Percentiles rank a stretch among this genome's conserved stretches.
phyloP scores from a whole-genome alignment of 2,888 invertebrate species.

The Allophyes oxyacanthae region DNA sequence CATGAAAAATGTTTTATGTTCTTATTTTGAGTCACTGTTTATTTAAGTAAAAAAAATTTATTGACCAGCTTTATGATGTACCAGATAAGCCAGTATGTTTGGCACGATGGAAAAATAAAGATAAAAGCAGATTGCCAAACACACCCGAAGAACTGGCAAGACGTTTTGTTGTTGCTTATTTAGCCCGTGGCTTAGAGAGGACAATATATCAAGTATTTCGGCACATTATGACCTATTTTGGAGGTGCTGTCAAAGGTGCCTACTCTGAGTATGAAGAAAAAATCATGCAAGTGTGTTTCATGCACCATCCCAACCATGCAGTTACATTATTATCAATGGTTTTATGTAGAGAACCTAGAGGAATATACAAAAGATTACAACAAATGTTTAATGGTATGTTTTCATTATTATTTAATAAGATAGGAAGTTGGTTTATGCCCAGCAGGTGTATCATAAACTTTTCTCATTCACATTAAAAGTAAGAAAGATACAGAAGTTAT shows the following conservation, averaged over 20 bases:
- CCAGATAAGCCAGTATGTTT: constrained; percentile 75
- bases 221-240: constrained; percentile 66
- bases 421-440: no score
- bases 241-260: constrained; percentile 61
- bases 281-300: constrained; percentile 75
- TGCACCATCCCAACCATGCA: constrained; percentile 66
- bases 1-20: no score
- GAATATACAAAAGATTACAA: constrained; percentile 68
- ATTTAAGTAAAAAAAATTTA: constrained; percentile 3
- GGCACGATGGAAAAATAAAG: constrained; percentile 75
- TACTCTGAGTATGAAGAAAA: constrained; percentile 74
- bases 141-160: constrained; percentile 69
- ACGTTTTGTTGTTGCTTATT: constrained; percentile 71
- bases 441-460: no score
- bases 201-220: constrained; percentile 75
- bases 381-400: constrained; percentile 60
- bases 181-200: constrained; percentile 75
- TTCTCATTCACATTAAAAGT: no score
- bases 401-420: not conserved
- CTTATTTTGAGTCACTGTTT: not conserved
- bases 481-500: no score
- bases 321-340: constrained; percentile 65
- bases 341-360: constrained; percentile 73
- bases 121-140: constrained; percentile 58
- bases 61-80: constrained; percentile 67